Evolutionary conservation across 2,113 vertebrate species (phyloP), one percentile per base, ranked within the genome.

Genomic region (Cryptomyrus ogoouensis): DNA sequence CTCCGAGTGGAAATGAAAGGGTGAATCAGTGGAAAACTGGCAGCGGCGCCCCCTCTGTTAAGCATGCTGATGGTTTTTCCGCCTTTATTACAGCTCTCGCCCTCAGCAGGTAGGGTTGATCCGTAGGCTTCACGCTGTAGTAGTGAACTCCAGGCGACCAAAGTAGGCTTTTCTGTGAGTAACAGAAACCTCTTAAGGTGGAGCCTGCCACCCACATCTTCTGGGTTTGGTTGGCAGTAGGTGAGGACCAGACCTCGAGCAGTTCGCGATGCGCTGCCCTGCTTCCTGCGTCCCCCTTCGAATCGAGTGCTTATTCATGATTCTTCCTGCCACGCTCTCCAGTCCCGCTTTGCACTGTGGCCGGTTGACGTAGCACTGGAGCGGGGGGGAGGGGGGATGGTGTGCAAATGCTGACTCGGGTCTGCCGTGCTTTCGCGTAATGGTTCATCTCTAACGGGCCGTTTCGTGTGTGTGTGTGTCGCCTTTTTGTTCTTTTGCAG

Each of bases 401-500:
- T 47, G 3, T 24, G 3, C 7, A 0, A 24, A 9, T 42, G 39
- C 44, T 44, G 42, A 47, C 46, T 39, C 49, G 10, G 21, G 24
- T 27, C 27, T 8, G 15, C 27, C 27, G 17, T 21, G n/a, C n/a
- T 74, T 24, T 35, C 1, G 42, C 42, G 50, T 89, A 50, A 50
- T n/a, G 24, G 83, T 46, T 84, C 21, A 46, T 84, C 39, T 31
- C 1, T 87, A 46, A 53, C 24, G 47, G n/a, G 31, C 27, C 10
- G 8, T 70, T 70, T 50, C 31, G 19, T 83, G 56, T 58, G 56
- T n/a, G 56, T n/a, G 21, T 53, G 83, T 74, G 74, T 89, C 9
- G 87, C 84, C 53, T 94, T 87, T 88, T 89, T 88, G 44, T 91
- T 91, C 94, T 93, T 62, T 93, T 95, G 94, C 96, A 99, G 98